Percentiles rank a stretch among this genome's conserved stretches.
phyloP scores from a whole-genome alignment of 1,140 invertebrate species.

The Leptinotarsa undecemlineata region DNA sequence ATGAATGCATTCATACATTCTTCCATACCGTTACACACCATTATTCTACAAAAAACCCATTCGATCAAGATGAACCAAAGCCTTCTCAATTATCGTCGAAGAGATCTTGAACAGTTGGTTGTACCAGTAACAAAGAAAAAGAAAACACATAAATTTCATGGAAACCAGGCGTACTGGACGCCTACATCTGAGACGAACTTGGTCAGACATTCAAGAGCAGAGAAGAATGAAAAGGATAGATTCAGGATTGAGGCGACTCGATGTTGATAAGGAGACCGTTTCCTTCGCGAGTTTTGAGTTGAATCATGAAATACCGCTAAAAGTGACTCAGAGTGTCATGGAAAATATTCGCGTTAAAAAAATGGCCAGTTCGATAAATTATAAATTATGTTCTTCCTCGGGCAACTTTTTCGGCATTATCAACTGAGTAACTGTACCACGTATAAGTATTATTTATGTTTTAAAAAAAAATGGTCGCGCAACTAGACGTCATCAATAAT shows the following conservation, averaged over 20 bases:
- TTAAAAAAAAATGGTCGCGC: too few relatives aligned
- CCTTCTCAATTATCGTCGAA: background rate
- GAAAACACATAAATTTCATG: slow-evolving; percentile 1
- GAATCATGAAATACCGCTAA: background rate
- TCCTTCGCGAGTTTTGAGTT: background rate
- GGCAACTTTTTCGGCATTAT: too few relatives aligned
- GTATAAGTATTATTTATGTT: too few relatives aligned
- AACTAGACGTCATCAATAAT: too few relatives aligned
- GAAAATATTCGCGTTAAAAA: too few relatives aligned
- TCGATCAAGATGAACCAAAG: background rate
- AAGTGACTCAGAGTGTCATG: background rate
- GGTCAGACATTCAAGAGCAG: background rate
- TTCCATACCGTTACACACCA: background rate
- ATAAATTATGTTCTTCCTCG: too few relatives aligned
- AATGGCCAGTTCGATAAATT: too few relatives aligned
- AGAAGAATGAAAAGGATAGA: background rate
- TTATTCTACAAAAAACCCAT: background rate
- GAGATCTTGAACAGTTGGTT: background rate
- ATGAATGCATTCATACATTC: background rate
- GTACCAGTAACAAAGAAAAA: background rate
- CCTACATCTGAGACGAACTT: slow-evolving; percentile 3
- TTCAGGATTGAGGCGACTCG: background rate
- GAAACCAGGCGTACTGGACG: background rate
- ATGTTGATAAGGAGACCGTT: background rate
- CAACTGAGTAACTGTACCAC: too few relatives aligned